Evolutionary conservation across 64 coral and sea anemone genomes (phyloP).

Genomic region (Montipora efflorescens): DNA sequence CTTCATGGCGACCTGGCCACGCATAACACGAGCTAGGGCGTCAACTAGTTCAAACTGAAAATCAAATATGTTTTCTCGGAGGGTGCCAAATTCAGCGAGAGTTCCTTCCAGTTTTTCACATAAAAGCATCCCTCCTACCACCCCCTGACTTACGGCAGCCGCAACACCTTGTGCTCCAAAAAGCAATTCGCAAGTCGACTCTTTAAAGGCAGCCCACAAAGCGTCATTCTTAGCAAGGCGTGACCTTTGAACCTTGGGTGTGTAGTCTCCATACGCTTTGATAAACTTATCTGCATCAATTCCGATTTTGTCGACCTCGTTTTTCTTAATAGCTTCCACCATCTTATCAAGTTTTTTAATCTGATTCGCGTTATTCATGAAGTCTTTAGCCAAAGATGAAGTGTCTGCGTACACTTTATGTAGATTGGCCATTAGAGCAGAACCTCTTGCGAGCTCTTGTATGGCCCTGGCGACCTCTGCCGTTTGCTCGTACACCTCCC

Average conservation of each 20-base stretch:
- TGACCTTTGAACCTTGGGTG: slow-evolving; percentile 38
- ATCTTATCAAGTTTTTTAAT: slow-evolving; percentile 6
- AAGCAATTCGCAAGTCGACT: slow-evolving; percentile 34
- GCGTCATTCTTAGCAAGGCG: slow-evolving; percentile 28
- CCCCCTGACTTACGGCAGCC: slow-evolving; percentile 13
- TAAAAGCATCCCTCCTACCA: slow-evolving; percentile 36
- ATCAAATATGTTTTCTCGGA: slow-evolving; percentile 69
- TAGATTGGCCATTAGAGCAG: slow-evolving; percentile 8
- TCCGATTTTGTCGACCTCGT: slow-evolving; percentile 10
- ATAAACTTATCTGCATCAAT: slow-evolving; percentile 68
- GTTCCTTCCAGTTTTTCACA: slow-evolving; percentile 70
- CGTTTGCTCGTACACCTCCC: slow-evolving; percentile 16
- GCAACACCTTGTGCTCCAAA: slow-evolving; percentile 14
- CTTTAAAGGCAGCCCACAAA: slow-evolving; percentile 54
- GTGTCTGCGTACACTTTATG: neutral
- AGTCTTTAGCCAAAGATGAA: slow-evolving; percentile 1
- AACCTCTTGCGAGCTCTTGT: slow-evolving; percentile 28
- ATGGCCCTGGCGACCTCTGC: slow-evolving; percentile 13
- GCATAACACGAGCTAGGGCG: slow-evolving; percentile 36
- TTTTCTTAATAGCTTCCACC: slow-evolving; percentile 40
- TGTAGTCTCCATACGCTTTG: slow-evolving; percentile 56
- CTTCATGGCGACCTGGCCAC: slow-evolving; percentile 35
- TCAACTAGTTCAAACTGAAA: slow-evolving; percentile 72
- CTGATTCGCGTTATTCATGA: slow-evolving; percentile 45
- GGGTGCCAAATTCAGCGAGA: slow-evolving; percentile 50